Percentiles rank a stretch among this genome's conserved stretches.
Conservation (phyloP, 2,797 vertebrate genomes). For the Xenentodon cancila region DNA sequence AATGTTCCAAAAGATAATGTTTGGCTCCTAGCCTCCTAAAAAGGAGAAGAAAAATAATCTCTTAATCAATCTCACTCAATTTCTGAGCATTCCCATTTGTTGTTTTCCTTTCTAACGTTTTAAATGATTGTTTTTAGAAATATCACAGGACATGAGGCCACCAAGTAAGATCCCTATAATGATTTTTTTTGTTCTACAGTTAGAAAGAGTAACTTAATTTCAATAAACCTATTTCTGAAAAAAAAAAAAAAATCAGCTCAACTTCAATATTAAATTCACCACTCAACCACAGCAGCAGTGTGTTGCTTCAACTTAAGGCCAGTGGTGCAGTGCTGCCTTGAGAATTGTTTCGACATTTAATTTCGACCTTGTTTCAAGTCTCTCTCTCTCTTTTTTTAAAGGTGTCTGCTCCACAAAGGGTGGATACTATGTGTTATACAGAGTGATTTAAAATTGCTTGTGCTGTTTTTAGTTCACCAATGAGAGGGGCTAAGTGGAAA, state of each 20-base stretch:
- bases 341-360: background rate
- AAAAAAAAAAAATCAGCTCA: background rate
- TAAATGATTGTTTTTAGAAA: background rate
- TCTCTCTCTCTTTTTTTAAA: too few relatives aligned
- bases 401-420: too few relatives aligned
- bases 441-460: too few relatives aligned
- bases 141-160: too few relatives aligned
- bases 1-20: constrained; percentile 5
- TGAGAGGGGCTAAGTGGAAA: too few relatives aligned
- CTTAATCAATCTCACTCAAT: too few relatives aligned
- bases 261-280: background rate
- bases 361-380: too few relatives aligned
- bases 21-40: constrained; percentile 3
- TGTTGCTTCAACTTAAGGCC: background rate
- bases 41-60: background rate
- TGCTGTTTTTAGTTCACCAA: too few relatives aligned
- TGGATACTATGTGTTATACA: too few relatives aligned
- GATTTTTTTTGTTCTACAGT: background rate
- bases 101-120: background rate
- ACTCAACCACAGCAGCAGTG: background rate
- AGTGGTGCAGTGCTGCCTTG: background rate
- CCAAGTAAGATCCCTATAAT: too few relatives aligned
- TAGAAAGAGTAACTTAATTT: background rate
- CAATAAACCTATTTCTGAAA: background rate
- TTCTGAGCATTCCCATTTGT: too few relatives aligned